Evolutionary conservation across 2,888 invertebrate species (phyloP), one percentile per base, ranked within the genome.

Genomic region (Stenoptilia bipunctidactyla): DNA sequence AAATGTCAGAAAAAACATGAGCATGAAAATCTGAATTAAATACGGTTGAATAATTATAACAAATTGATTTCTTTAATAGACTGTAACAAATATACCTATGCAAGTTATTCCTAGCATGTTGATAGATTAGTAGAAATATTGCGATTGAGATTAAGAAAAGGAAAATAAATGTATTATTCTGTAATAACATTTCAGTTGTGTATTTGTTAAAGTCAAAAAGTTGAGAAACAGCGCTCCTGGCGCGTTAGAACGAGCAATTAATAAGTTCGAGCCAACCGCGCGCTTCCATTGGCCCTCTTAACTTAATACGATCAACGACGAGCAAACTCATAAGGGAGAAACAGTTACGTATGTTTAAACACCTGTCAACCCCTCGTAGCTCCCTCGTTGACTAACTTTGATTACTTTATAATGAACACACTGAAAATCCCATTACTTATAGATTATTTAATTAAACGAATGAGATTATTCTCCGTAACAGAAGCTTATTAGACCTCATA

Each of bases 401-500:
- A 82, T 82, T 79, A 74, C 80, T 76, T 76, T 73, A 72, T 76
- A 80, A 77, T 77, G 71, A 77, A 71, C 62, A 20, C 8, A 61
- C 49, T 56, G 58, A 60, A 65, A 68, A 70, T 69, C 66, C 67
- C 62, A 65, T 63, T 67, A 64, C 59, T 67, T 64, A 66, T 61
- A 58, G 66, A 66, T 71, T 68, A 30, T 59, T 69, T 70, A 68
- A 75, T 72, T 72, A 64, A 61, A 55, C 61, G 67, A 68, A 68
- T 67, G 68, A 66, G 64, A 56, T 50, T 64, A 68, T 61, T 71
- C 67, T 52, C 62, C 52, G 59, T 62, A 68, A 69, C 69, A 71
- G 71, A 71, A 74, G 75, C 71, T 62, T 58, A 53, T 52, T 51
- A 50, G 53, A 50, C 51, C 51, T 48, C 50, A 20, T 8, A 60